Evolutionary conservation across 2,888 invertebrate genomes (phyloP).

Genomic region (Augochlorella aurata): DNA sequence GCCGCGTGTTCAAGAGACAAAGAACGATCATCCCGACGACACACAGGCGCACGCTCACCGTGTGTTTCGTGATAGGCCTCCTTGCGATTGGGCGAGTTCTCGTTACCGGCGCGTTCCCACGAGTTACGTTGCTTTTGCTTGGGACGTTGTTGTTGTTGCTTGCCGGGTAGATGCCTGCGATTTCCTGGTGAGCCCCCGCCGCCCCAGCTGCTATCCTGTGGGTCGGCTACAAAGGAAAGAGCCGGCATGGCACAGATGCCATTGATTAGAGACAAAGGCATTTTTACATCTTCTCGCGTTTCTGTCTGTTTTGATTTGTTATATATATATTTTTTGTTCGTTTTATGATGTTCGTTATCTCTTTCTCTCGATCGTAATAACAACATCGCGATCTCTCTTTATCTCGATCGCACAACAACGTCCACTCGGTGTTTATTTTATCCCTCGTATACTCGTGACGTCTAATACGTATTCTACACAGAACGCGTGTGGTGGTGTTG

Average conservation of each 20-base stretch:
- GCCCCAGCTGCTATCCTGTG: constrained; percentile 79
- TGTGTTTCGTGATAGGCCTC: constrained; percentile 75
- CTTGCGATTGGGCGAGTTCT: constrained; percentile 70
- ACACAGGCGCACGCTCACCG: constrained; percentile 74
- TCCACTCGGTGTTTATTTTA: no score
- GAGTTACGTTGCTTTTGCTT: constrained; percentile 73
- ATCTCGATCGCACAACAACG: neutral
- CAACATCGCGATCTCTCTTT: neutral
- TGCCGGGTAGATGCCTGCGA: constrained; percentile 64
- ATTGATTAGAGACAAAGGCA: constrained; percentile 72
- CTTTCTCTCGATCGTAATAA: constrained; percentile 13
- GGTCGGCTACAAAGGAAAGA: constrained; percentile 79
- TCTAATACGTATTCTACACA: neutral
- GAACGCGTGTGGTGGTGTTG: constrained; percentile 59
- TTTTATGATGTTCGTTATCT: neutral
- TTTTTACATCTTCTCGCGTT: constrained; percentile 59
- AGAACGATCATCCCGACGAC: constrained; percentile 50
- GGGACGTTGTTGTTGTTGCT: constrained; percentile 55
- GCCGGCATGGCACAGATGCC: constrained; percentile 74
- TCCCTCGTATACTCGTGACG: no score
- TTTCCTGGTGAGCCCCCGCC: constrained; percentile 77
- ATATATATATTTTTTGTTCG: no score
- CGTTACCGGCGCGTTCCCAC: constrained; percentile 67
- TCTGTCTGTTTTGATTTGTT: constrained; percentile 36
- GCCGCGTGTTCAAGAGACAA: constrained; percentile 50